Evolutionary conservation across 2,888 invertebrate genomes (phyloP).

Genomic region (Mesorhabditis belari): DNA sequence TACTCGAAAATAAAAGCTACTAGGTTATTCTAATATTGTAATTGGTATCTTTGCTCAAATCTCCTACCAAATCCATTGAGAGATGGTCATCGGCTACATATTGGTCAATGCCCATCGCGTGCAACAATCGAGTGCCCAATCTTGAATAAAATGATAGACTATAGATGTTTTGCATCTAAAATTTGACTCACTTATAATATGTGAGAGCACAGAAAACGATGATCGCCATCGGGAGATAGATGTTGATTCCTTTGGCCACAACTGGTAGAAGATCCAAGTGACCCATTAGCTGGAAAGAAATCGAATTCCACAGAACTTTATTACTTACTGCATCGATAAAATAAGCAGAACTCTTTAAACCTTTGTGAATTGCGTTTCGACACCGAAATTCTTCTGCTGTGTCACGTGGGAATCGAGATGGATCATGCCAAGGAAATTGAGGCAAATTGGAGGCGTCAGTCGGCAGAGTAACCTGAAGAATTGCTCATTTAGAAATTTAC

Average conservation of each 20-base stretch:
- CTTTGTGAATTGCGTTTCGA: conserved; percentile 84
- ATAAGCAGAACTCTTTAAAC: conserved; percentile 24
- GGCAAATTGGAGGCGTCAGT: conserved; percentile 91
- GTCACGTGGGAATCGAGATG: conserved; percentile 79
- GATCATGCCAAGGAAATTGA: conserved; percentile 92
- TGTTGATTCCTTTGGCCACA: conserved; percentile 93
- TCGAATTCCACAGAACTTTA: not conserved
- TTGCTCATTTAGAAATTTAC: too few relatives aligned
- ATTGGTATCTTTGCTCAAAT: too few relatives aligned
- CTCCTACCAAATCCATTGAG: conserved; percentile 58
- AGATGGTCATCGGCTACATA: conserved; percentile 78
- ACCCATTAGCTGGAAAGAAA: conserved; percentile 73
- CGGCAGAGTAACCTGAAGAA: conserved; percentile 64
- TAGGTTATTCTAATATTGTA: too few relatives aligned
- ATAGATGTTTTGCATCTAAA: not conserved
- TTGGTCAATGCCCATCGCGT: conserved; percentile 89
- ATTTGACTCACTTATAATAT: conserved; percentile 33
- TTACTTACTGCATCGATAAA: not conserved
- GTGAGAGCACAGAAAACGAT: conserved; percentile 84
- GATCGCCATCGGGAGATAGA: conserved; percentile 96
- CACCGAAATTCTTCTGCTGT: conserved; percentile 35
- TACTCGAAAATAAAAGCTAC: too few relatives aligned
- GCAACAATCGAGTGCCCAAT: conserved; percentile 79
- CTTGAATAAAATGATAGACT: conserved; percentile 65
- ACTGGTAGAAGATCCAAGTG: conserved; percentile 97